phyloP scores from a whole-genome alignment of 2,888 invertebrate species.

The Augochlorella aurata region DNA sequence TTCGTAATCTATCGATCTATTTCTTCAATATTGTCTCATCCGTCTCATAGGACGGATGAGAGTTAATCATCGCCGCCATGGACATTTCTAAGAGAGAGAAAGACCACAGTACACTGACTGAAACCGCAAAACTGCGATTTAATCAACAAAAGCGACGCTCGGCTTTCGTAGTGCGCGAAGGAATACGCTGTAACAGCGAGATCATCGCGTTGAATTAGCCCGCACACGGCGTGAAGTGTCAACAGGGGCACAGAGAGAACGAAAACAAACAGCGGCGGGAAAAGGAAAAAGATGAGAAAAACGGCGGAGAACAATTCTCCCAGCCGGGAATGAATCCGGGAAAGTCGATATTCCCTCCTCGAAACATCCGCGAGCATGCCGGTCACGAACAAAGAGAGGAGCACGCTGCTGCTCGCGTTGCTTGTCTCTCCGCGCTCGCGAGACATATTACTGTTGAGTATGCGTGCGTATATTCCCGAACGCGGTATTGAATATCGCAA shows the following conservation, averaged over 20 bases:
- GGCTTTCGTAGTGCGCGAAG: background rate
- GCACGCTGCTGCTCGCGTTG: too few species aligned
- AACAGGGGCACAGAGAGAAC: background rate
- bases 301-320: background rate
- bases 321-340: background rate
- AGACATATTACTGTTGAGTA: too few species aligned
- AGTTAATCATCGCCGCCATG: too few species aligned
- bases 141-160: background rate
- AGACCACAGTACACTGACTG: too few species aligned
- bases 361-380: background rate
- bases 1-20: too few species aligned
- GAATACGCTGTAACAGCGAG: background rate
- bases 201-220: background rate
- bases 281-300: background rate
- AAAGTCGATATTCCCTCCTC: background rate
- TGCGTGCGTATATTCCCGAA: background rate
- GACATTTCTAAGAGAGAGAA: too few species aligned
- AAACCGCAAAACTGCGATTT: background rate
- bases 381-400: slow-evolving; percentile 3
- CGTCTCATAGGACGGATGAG: too few species aligned
- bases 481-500: background rate
- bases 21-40: too few species aligned
- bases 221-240: background rate
- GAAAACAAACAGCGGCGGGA: background rate
- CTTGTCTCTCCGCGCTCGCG: too few species aligned